phyloP scores from a whole-genome alignment of 2,888 invertebrate genomes.

The Cryptus armator region DNA sequence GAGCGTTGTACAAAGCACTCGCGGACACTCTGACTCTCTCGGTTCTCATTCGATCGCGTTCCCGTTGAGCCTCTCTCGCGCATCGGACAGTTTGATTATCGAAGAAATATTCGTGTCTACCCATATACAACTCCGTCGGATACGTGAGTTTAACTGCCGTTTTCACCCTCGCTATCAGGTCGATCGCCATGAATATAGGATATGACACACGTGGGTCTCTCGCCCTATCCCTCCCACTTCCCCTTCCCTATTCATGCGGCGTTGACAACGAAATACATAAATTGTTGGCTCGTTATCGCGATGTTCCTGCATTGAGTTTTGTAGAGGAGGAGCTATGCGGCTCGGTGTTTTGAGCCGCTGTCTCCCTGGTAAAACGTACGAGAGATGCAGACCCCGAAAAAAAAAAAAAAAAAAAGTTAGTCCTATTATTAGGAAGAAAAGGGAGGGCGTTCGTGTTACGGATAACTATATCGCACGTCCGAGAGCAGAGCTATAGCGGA shows the following conservation, averaged over 20 bases:
- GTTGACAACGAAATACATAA: constrained; percentile 62
- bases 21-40: neutral
- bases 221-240: neutral
- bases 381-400: neutral
- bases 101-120: constrained; percentile 56
- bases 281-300: constrained; percentile 60
- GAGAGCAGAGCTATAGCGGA: constrained; percentile 8
- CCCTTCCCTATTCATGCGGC: constrained; percentile 32
- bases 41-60: constrained; percentile 49
- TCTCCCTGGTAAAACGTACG: neutral
- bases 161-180: constrained; percentile 52
- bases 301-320: constrained; percentile 49
- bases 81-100: constrained; percentile 62
- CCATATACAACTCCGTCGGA: neutral
- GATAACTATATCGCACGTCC: constrained; percentile 1
- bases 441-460: constrained; percentile 13
- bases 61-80: constrained; percentile 39
- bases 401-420: constrained; percentile 36
- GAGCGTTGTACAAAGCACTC: neutral
- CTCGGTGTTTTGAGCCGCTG: neutral
- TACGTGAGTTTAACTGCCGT: constrained; percentile 22
- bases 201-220: neutral
- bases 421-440: constrained; percentile 55
- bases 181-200: constrained; percentile 47
- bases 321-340: constrained; percentile 11